Base-by-base conservation (phyloP, 1,140 invertebrate genomes). In the Oscheius sp. region DNA sequence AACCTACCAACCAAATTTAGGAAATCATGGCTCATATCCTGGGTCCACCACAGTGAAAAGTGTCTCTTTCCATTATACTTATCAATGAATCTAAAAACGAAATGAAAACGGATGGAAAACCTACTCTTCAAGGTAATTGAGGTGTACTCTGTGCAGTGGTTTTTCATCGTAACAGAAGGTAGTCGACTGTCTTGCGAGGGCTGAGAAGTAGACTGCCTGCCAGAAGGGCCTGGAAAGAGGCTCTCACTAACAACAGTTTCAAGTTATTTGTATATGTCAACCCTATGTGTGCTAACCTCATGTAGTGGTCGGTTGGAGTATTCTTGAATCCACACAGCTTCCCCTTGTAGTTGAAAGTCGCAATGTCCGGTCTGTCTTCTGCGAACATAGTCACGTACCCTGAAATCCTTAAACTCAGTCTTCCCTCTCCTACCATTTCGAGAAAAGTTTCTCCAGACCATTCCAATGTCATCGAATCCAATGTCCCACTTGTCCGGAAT, bases 401-500 rank as follows among this genome's bases (percentile, higher is more conserved):
- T 31, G n/a, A n/a, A 42, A n/a, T n/a, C n/a, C n/a, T n/a, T n/a
- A n/a, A n/a, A n/a, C n/a, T n/a, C n/a, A n/a, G n/a, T n/a, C n/a
- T n/a, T n/a, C n/a, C n/a, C n/a, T n/a, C 38, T 10, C 38, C n/a
- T 10, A 18, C 68, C 68, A 71, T 74, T 31, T 4, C 29, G 35
- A 2, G 61, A 69, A 79, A 89, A 93, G 66, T 88, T 87, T 63
- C 91, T 89, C 92, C 92, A 94, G 18, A 93, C 86, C 74, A 92
- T 90, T 2, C 90, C 89, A 79, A 91, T 93, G 38, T 87, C 77
- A 78, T 91, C 90, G 73, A 89, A 91, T 3, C 85, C 80, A 26
- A 65, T 52, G 1, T 77, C 42, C 78, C 74, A 49, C 26, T 71
- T 59, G 77, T 79, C 42, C 74, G 80, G 68, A 80, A 84, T 63